Evolutionary conservation across 2,888 invertebrate genomes (phyloP), one percentile per base, ranked within the genome.

Genomic region (Hesperia comma): DNA sequence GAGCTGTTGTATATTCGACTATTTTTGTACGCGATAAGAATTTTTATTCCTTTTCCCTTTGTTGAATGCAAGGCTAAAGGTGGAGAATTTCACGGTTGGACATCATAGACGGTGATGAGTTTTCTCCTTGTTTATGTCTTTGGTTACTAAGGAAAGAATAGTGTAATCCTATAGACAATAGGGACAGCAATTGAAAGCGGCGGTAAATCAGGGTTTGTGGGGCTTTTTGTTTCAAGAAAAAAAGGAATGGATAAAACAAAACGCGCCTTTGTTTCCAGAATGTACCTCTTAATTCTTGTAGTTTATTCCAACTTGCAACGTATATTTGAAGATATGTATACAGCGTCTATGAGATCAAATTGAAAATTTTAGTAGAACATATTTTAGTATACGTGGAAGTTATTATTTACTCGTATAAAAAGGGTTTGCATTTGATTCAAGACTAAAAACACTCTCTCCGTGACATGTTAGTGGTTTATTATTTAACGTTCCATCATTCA

Each of bases 161-260:
- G 74, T 77, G 79, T 84, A 85, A 85, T 86, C 85, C 83, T 74
- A 78, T 61, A 70, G 69, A 73, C 73, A 74, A 73, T 73, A 62
- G 71, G 56, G 63, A 69, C 56, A 70, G 37, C 43, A 57, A 63
- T 63, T 61, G 46, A 67, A 67, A 67, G 54, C 54, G 33, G 32
- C 33, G 54, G 43, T 66, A 54, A 54, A 55, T 53, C 57, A 63
- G 46, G 46, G 49, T 57, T 57, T 58, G 58, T 19, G 57, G 41
- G 15, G 37, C 53, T 41, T 58, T 58, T 64, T 57, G 57, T 57
- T 57, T 19, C 4, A 53, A n/a, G 40, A 37, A 54, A 54, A 26
- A 51, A 53, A 40, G 32, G 8, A 62, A 43, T 43, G 54, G 41
- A 14, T 26, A 61, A 33, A 62, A 62, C 32, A 54, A 51, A 62